Base-by-base conservation (phyloP, 2,113 vertebrate genomes). In the Lynx canadensis region DNA sequence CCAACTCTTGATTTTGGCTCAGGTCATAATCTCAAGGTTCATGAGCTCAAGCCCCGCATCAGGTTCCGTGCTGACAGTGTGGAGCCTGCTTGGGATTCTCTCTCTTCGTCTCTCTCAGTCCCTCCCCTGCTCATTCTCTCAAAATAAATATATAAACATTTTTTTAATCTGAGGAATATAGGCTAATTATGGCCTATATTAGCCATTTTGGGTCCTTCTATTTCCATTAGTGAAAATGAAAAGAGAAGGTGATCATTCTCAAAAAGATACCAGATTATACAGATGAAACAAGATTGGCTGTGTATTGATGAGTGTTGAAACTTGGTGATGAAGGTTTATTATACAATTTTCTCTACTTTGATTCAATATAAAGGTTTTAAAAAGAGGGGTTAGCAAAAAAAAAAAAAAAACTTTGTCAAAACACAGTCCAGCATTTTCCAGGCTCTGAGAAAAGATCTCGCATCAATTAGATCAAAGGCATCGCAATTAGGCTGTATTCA, bases 331-430 rank as follows among this genome's bases (percentile, higher is more conserved):
- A 94, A 6, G 38, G 6, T 27, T 85, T n/a, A 45, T 88, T 91
- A 83, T 48, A 36, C 14, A 71, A 27, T 91, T 74, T 74, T 74
- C 25, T 74, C 31, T 63, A 48, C 19, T 87, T 89, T 57, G 48
- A 9, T 52, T 82, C 38, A 33, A 7, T 50, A 86, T 19, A 85
- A 68, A 63, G 36, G n/a, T 78, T 76, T 86, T 57, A 21, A 33
- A 83, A 92, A 90, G 29, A n/a, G 68, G 82, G 60, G 18, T 88
- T 92, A 68, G 18, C 76, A 57, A 76, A 69, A 78, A 94, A 73
- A 38, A 36, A 21, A 69, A 69, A 25, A 18, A 78, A 50, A 60
- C 19, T 63, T 45, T 41, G 45, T 87, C 31, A 69, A 84, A 97
- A 93, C 31, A 71, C 1, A 95, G 12, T 48, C 63, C 14, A 38